These are phyloP conservation scores for Xenopus laevis DNA, from an alignment of 2,113 vertebrate species.

Conservation along the genomic window DNA sequence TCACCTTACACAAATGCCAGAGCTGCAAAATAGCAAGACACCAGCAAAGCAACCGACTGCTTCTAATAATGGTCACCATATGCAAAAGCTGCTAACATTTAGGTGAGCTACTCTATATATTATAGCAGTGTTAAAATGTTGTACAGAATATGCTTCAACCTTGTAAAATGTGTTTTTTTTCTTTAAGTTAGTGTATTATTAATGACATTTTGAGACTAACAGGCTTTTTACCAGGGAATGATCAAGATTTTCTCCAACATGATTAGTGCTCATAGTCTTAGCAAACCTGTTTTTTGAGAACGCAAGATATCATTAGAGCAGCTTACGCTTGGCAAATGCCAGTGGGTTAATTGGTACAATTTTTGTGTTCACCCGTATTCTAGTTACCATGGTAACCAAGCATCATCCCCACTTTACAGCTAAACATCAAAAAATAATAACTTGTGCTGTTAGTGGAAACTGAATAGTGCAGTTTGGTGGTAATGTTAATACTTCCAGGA, in stretches of 20 bases:
- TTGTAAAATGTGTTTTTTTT: too few relatives aligned
- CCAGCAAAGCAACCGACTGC: too few relatives aligned
- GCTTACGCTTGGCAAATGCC: neutral
- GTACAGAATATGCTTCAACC: too few relatives aligned
- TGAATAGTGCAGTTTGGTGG: neutral
- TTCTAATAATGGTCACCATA: too few relatives aligned
- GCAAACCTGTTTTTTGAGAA: neutral
- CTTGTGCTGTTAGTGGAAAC: neutral
- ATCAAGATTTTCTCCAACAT: neutral
- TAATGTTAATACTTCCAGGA: neutral
- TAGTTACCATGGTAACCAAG: conserved; percentile 9
- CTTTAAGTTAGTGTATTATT: neutral
- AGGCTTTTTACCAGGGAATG: neutral
- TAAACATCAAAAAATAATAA: neutral
- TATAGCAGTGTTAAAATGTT: too few relatives aligned
- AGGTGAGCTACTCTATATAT: too few relatives aligned
- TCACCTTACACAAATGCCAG: too few relatives aligned
- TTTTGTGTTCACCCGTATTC: neutral
- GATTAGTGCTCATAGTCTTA: neutral
- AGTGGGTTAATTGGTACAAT: conserved; percentile 12
- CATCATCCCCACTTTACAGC: neutral
- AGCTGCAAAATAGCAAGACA: too few relatives aligned
- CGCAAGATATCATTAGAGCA: neutral
- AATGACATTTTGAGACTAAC: neutral
- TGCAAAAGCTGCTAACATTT: too few relatives aligned